A percentile compares a stretch with the other conserved stretches of the same genome.
Evolutionary conservation across 2,113 vertebrate genomes (phyloP).

Genomic region (Paracanthobrama guichenoti): DNA sequence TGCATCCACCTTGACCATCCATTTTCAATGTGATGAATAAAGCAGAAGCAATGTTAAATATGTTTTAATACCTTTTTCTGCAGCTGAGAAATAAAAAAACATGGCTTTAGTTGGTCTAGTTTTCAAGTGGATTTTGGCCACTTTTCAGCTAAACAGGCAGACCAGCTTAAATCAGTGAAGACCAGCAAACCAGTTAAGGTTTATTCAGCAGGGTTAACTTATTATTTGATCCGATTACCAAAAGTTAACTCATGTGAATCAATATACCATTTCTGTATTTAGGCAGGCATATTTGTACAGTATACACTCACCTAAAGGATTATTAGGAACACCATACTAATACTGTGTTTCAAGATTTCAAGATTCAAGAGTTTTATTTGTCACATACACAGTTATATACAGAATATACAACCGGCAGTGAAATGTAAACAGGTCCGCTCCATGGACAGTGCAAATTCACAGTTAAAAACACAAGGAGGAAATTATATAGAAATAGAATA

Average conservation of each 20-base stretch:
- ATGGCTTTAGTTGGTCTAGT: neutral
- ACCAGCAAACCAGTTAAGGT: neutral
- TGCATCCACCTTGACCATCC: neutral
- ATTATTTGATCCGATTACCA: neutral
- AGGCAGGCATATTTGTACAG: too few species aligned
- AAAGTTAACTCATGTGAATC: neutral
- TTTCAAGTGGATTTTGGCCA: neutral
- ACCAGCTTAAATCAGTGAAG: neutral
- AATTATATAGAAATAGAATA: too few species aligned
- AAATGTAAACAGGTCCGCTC: too few species aligned
- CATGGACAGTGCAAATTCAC: too few species aligned
- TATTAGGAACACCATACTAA: too few species aligned
- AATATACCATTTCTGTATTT: neutral
- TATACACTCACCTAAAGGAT: too few species aligned
- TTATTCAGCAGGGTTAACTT: neutral
- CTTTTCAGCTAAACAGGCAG: neutral
- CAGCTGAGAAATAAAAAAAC: neutral
- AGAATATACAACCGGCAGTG: too few species aligned
- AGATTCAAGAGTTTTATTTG: too few species aligned
- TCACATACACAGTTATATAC: too few species aligned
- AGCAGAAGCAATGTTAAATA: neutral
- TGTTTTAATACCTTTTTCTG: neutral
- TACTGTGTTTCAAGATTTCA: too few species aligned
- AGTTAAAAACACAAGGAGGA: too few species aligned
- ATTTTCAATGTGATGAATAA: neutral